These are phyloP conservation scores for Carassius auratus DNA, from an alignment of 2,113 vertebrate species.

Conservation along the genomic window DNA sequence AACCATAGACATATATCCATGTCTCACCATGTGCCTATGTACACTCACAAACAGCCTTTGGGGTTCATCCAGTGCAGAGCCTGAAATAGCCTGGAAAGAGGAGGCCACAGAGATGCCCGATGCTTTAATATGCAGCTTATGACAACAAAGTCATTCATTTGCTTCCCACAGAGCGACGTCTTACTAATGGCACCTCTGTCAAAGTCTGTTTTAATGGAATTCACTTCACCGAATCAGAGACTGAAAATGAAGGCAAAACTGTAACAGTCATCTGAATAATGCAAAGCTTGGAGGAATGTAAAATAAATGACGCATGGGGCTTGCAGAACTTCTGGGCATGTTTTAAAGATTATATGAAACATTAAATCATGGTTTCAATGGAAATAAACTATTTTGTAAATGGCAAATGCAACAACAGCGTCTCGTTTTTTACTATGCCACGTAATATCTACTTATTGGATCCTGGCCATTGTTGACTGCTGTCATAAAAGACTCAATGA, in stretches of 20 bases:
- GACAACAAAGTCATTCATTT: conserved; percentile 20
- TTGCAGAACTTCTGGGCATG: conserved; percentile 26
- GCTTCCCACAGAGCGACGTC: conserved; percentile 20
- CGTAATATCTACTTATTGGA: background rate
- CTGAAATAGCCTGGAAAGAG: background rate
- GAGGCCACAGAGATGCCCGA: background rate
- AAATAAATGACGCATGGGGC: conserved; percentile 29
- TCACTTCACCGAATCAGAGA: conserved; percentile 10
- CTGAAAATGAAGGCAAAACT: conserved; percentile 1
- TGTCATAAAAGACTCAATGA: background rate
- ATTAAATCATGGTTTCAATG: background rate
- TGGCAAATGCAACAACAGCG: background rate
- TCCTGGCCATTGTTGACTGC: background rate
- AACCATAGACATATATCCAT: background rate
- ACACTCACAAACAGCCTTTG: background rate
- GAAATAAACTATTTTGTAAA: conserved; percentile 1
- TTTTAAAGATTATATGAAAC: conserved; percentile 5
- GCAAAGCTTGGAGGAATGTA: conserved; percentile 22
- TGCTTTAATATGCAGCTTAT: conserved; percentile 8
- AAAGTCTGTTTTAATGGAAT: conserved; percentile 30
- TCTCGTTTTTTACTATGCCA: background rate
- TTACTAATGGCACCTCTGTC: conserved; percentile 24
- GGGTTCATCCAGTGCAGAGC: background rate
- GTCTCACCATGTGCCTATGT: background rate
- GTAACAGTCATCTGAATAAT: conserved; percentile 29